phyloP scores from a whole-genome alignment of 2,888 invertebrate genomes.

The Phragmatobia fuliginosa region DNA sequence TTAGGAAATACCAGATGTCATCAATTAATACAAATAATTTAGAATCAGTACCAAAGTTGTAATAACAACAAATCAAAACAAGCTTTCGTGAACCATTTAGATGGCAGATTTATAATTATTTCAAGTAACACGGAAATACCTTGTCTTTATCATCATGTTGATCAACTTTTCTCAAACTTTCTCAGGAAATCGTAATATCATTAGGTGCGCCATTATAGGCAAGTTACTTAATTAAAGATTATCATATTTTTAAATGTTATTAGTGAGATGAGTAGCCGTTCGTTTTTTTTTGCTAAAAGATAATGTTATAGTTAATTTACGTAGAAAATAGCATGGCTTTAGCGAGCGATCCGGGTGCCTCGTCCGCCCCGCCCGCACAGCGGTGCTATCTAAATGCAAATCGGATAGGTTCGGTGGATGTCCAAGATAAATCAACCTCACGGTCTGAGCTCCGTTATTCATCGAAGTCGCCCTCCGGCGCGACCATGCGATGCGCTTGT shows the following conservation, averaged over 20 bases:
- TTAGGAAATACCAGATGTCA: constrained; percentile 16
- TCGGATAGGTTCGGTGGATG: constrained; percentile 84
- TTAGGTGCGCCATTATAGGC: constrained; percentile 44
- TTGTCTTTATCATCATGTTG: constrained; percentile 26
- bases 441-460: constrained; percentile 72
- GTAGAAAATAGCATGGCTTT: constrained; percentile 71
- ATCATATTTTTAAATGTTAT: constrained; percentile 67
- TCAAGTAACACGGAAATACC: constrained; percentile 22
- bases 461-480: constrained; percentile 61
- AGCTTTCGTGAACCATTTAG: constrained; percentile 18
- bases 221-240: constrained; percentile 51
- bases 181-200: constrained; percentile 51
- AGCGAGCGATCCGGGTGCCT: constrained; percentile 53
- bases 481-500: constrained; percentile 42
- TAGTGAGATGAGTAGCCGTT: constrained; percentile 62
- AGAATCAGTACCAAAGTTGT: constrained; percentile 15
- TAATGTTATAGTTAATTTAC: constrained; percentile 81
- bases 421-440: constrained; percentile 82
- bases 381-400: constrained; percentile 85
- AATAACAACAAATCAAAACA: constrained; percentile 22
- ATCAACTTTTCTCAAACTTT: constrained; percentile 47
- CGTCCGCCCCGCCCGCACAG: constrained; percentile 57
- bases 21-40: constrained; percentile 19
- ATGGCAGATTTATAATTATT: constrained; percentile 30
- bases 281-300: constrained; percentile 65